Evolutionary conservation across 1,140 invertebrate genomes (phyloP).

Genomic region (Chlorops oryzae): DNA sequence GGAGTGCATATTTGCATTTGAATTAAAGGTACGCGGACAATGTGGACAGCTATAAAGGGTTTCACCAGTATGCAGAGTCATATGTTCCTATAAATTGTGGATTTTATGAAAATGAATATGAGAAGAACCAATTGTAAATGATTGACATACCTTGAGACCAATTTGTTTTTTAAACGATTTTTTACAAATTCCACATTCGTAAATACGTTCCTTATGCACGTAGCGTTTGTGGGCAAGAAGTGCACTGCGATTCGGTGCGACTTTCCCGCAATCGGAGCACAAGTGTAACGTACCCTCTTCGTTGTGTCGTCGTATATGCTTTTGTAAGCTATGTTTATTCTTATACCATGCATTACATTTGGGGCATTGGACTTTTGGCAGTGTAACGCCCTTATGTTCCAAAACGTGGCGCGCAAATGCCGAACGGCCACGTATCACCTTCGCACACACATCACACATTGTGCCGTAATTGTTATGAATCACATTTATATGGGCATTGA

Average conservation of each 20-base stretch:
- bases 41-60: constrained; percentile 42
- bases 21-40: constrained; percentile 43
- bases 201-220: constrained; percentile 32
- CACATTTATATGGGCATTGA: constrained; percentile 31
- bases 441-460: constrained; percentile 45
- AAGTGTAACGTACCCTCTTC: constrained; percentile 23
- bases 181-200: constrained; percentile 34
- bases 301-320: constrained; percentile 35
- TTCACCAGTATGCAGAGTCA: constrained; percentile 43
- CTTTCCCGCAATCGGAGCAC: constrained; percentile 37
- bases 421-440: constrained; percentile 32
- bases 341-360: constrained; percentile 44
- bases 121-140: no score
- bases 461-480: constrained; percentile 29
- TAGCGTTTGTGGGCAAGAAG: constrained; percentile 40
- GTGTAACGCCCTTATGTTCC: constrained; percentile 32
- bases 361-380: constrained; percentile 43
- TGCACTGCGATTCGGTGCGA: constrained; percentile 40
- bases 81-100: constrained; percentile 37
- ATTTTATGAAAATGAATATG: not conserved
- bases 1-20: constrained; percentile 43
- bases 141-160: constrained; percentile 22
- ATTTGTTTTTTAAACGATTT: constrained; percentile 43
- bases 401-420: constrained; percentile 38
- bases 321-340: constrained; percentile 40